These are phyloP conservation scores for Huso huso DNA, from an alignment of 2,797 vertebrate species.

Conservation along the genomic window DNA sequence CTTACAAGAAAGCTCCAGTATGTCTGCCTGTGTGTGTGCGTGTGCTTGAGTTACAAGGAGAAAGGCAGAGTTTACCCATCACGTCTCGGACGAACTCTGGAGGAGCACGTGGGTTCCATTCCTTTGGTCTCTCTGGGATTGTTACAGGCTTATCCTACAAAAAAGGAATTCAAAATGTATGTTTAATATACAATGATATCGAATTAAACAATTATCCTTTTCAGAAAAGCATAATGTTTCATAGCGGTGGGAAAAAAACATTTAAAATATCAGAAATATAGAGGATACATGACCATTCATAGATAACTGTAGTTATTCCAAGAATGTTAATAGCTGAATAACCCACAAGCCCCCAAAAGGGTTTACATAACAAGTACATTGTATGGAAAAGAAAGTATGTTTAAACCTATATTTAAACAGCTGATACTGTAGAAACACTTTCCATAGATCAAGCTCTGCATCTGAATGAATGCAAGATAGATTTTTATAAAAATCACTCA, in stretches of 20 bases:
- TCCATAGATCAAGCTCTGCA: too few relatives aligned
- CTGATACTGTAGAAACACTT: too few relatives aligned
- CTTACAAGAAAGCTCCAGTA: not conserved
- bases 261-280: not conserved
- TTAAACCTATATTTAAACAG: too few relatives aligned
- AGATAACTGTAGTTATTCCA: too few relatives aligned
- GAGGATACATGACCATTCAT: too few relatives aligned
- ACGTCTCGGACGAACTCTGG: slow-evolving; percentile 97
- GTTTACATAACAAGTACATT: too few relatives aligned
- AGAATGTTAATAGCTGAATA: too few relatives aligned
- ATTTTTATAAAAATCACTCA: too few relatives aligned
- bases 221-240: not conserved
- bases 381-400: too few relatives aligned
- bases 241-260: not conserved
- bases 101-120: slow-evolving; percentile 87
- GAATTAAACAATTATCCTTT: not conserved
- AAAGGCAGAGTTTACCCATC: slow-evolving; percentile 66
- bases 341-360: too few relatives aligned
- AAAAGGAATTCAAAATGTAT: not conserved
- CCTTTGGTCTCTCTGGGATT: slow-evolving; percentile 83
- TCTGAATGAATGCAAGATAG: too few relatives aligned
- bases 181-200: not conserved
- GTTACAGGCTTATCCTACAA: slow-evolving; percentile 74
- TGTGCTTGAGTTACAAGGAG: too few relatives aligned
- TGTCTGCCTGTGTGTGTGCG: not conserved